Evolutionary conservation across 2,797 vertebrate species (phyloP), one percentile per base, ranked within the genome.

Genomic region (Lophius americanus): DNA sequence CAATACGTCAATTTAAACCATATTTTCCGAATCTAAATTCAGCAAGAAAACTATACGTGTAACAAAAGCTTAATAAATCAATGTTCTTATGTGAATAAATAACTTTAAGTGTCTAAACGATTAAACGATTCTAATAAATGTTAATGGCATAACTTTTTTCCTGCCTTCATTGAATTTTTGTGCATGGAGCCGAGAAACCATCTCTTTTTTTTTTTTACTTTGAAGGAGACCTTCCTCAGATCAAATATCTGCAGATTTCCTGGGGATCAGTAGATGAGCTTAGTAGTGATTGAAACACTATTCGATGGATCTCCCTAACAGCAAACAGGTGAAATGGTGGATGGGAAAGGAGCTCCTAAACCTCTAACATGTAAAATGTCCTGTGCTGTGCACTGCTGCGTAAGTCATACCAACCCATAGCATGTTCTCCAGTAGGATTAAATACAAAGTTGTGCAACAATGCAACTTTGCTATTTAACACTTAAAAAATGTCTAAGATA

Each of bases 161-260:
- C 65, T 48, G 64, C 52, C 70, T 68, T 66, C 33, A 55, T 76
- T 76, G 39, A 13, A 79, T 71, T 63, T 68, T 52, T 64, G 59
- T 39, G 49, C 39, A 8, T 75, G 70, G 51, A 75, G 50, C 64
- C 12, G 39, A 77, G 32, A 73, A 44, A 68, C 51, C 54, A 56
- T 42, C 23, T 2, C 23, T 23, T 23, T 49, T 59, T 54, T 57
- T 68, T 61, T 70, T 68, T 39, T 62, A 67, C 70, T 79, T 78
- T 79, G 69, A 80, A 68, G 74, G 60, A 61, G 64, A 78, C 75
- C 61, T 53, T 71, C 68, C 54, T 73, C 73, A 70, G 79, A 83
- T 81, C 79, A 77, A 85, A 89, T 85, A 84, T 84, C 84, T 73
- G 64, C 59, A 84, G 78, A 83, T 89, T 88, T 87, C 79, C 84